These are phyloP conservation scores for Alloplasta piceator DNA, from an alignment of 2,888 invertebrate species.

Conservation along the genomic window DNA sequence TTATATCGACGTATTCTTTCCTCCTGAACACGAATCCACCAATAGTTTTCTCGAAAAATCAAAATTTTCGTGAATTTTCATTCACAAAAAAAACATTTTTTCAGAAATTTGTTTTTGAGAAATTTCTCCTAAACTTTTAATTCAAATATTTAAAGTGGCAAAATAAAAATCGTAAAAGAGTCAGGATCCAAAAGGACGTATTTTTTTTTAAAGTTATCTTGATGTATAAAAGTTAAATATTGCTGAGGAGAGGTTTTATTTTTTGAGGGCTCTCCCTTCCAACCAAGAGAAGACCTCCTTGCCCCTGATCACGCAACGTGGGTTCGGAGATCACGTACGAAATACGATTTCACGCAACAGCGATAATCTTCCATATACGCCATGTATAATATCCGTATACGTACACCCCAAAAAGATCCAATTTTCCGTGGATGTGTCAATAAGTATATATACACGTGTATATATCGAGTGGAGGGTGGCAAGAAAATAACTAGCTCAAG, in stretches of 20 bases:
- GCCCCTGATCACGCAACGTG: conserved; percentile 44
- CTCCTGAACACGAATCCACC: no score
- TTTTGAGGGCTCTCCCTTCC: conserved; percentile 11
- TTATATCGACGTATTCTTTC: no score
- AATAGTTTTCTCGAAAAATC: no score
- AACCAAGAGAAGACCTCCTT: conserved; percentile 33
- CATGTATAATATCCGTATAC: conserved; percentile 20
- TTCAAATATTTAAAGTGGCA: no score
- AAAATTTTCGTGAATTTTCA: no score
- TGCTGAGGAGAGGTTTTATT: background rate
- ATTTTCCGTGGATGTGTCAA: conserved; percentile 9
- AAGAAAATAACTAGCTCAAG: no score
- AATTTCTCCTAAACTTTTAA: no score
- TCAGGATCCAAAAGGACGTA: no score
- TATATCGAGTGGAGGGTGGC: background rate
- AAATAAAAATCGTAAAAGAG: no score
- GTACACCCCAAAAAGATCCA: background rate
- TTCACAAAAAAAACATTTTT: no score
- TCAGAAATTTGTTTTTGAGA: no score
- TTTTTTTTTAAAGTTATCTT: no score
- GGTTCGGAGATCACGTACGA: conserved; percentile 60
- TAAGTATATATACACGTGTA: background rate
- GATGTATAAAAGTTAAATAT: background rate
- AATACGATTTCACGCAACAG: conserved; percentile 57
- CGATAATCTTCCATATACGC: conserved; percentile 20